A percentile compares a stretch with the other conserved stretches of the same genome.
Evolutionary conservation across 2,888 invertebrate genomes (phyloP).

Genomic region (Melinaea menophilus): DNA sequence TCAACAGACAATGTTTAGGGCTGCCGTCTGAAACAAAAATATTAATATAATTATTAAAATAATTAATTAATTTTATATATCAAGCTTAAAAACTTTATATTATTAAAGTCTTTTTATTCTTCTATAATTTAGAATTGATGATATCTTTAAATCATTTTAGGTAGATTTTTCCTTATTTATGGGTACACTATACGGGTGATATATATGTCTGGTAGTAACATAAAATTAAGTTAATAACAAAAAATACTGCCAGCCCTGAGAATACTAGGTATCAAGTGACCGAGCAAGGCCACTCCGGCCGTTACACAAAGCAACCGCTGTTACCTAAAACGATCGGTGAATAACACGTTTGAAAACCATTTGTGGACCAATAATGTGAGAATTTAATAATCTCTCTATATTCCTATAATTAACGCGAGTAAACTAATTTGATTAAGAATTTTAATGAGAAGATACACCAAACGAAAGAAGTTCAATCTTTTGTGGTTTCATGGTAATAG

Average conservation of each 20-base stretch:
- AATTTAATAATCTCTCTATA: neutral
- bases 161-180: no score
- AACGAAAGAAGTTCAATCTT: no score
- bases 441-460: no score
- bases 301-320: conserved; percentile 53
- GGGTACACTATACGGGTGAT: no score
- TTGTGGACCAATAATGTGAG: conserved; percentile 7
- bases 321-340: conserved; percentile 27
- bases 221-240: neutral
- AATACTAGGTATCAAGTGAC: conserved; percentile 30
- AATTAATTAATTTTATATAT: neutral
- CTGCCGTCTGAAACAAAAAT: neutral
- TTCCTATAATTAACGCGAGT: neutral
- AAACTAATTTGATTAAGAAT: no score
- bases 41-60: no score
- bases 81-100: neutral
- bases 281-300: conserved; percentile 52
- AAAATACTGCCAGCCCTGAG: neutral
- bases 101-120: no score
- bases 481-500: no score
- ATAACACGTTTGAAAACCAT: conserved; percentile 20
- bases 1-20: conserved; percentile 20
- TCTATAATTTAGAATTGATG: no score
- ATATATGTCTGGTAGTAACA: neutral
- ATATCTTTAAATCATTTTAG: no score